These are phyloP conservation scores for Episyrphus balteatus DNA, from an alignment of 1,140 invertebrate genomes.

Conservation along the genomic window DNA sequence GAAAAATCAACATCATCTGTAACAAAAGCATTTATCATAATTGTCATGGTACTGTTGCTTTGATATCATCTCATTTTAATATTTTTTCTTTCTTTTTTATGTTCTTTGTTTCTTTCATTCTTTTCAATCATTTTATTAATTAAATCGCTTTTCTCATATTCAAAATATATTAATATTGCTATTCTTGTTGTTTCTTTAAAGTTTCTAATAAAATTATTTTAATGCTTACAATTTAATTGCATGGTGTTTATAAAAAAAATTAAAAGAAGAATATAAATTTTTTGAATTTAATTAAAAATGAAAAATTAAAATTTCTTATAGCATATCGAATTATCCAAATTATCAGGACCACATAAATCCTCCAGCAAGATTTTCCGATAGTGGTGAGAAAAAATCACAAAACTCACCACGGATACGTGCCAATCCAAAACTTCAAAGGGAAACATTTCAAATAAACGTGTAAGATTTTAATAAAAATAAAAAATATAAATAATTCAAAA, in stretches of 20 bases:
- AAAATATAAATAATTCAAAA: slow-evolving; percentile 4
- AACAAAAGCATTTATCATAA: no score
- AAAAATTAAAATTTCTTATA: slow-evolving; percentile 25
- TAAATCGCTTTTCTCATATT: neutral
- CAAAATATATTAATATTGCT: neutral
- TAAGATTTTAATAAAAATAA: slow-evolving; percentile 24
- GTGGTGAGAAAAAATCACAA: slow-evolving; percentile 41
- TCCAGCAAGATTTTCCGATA: slow-evolving; percentile 59
- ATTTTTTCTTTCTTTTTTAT: no score
- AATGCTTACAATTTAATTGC: no score
- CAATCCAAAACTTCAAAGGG: slow-evolving; percentile 46
- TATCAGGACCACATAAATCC: slow-evolving; percentile 65
- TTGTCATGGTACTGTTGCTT: no score
- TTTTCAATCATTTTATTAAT: neutral
- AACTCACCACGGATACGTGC: slow-evolving; percentile 36
- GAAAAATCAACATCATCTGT: no score
- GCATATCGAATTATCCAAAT: slow-evolving; percentile 57
- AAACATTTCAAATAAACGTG: slow-evolving; percentile 60
- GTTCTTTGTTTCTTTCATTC: no score
- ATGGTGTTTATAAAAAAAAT: no score
- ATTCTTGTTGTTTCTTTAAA: neutral
- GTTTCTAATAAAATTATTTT: no score
- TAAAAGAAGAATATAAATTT: no score
- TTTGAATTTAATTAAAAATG: no score
- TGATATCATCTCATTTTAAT: no score